Evolutionary conservation across 2,888 invertebrate species (phyloP).

Genomic region (Germaria angustata): DNA sequence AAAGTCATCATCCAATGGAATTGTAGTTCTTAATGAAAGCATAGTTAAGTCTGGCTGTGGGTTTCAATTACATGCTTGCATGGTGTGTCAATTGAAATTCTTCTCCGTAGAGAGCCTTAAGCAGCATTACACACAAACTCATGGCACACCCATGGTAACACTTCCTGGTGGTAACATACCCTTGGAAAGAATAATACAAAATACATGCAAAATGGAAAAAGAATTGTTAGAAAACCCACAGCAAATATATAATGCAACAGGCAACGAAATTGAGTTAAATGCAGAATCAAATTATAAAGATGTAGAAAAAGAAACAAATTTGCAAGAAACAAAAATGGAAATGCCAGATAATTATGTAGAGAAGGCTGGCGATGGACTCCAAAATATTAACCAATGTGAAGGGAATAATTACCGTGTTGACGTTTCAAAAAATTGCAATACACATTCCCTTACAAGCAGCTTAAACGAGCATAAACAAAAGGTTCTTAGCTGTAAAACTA

Average conservation of each 20-base stretch:
- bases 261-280: background rate
- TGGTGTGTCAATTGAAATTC: constrained; percentile 75
- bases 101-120: constrained; percentile 75
- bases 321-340: constrained; percentile 28
- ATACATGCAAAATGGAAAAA: constrained; percentile 53
- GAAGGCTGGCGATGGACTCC: background rate
- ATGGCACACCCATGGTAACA: constrained; percentile 59
- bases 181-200: constrained; percentile 39
- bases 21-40: constrained; percentile 79
- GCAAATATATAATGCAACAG: background rate
- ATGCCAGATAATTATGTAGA: constrained; percentile 23
- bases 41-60: constrained; percentile 77
- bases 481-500: background rate
- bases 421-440: background rate
- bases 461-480: background rate
- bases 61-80: constrained; percentile 76
- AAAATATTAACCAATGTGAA: background rate
- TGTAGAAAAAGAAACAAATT: constrained; percentile 13
- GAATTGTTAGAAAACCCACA: constrained; percentile 13
- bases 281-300: background rate
- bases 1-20: constrained; percentile 74
- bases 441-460: background rate
- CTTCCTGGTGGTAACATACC: constrained; percentile 46
- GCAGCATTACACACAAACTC: constrained; percentile 71
- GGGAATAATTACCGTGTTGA: background rate